Percentiles rank a stretch among this genome's conserved stretches.
phyloP scores from a whole-genome alignment of 2,113 vertebrate species.

The Delphinapterus leucas region DNA sequence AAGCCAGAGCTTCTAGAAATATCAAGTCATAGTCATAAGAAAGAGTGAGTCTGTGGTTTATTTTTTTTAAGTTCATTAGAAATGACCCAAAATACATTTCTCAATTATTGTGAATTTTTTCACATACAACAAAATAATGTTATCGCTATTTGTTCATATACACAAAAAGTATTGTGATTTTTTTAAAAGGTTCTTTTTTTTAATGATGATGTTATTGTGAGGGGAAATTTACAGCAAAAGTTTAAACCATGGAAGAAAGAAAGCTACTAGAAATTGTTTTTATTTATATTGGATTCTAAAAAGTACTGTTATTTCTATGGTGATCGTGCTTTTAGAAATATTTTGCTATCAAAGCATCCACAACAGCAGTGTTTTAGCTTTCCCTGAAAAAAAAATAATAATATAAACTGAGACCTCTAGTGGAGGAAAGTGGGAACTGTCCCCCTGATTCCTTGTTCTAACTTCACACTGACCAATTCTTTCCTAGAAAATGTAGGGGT shows the following conservation, averaged over 20 bases:
- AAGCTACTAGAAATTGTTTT: not conserved
- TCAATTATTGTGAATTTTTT: not conserved
- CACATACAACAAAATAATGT: not conserved
- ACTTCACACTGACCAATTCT: not conserved
- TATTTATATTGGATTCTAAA: not conserved
- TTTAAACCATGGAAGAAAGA: not conserved
- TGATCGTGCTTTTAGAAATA: not conserved
- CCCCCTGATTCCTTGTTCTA: not conserved
- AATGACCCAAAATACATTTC: not conserved
- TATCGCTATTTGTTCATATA: not conserved
- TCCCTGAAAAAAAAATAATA: not conserved
- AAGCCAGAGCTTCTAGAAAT: not conserved
- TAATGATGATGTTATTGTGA: not conserved
- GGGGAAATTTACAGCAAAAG: not conserved
- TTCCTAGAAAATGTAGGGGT: not conserved
- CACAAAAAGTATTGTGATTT: not conserved
- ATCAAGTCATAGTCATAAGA: not conserved
- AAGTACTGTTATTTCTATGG: not conserved
- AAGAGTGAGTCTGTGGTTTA: not conserved
- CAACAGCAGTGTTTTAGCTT: not conserved
- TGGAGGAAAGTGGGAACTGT: slow-evolving; percentile 16
- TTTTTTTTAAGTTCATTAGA: not conserved
- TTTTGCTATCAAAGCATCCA: not conserved
- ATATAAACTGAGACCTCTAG: slow-evolving; percentile 60
- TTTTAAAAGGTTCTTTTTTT: not conserved